Conservation (phyloP, 1,140 invertebrate genomes). For the Tenebrio molitor region DNA sequence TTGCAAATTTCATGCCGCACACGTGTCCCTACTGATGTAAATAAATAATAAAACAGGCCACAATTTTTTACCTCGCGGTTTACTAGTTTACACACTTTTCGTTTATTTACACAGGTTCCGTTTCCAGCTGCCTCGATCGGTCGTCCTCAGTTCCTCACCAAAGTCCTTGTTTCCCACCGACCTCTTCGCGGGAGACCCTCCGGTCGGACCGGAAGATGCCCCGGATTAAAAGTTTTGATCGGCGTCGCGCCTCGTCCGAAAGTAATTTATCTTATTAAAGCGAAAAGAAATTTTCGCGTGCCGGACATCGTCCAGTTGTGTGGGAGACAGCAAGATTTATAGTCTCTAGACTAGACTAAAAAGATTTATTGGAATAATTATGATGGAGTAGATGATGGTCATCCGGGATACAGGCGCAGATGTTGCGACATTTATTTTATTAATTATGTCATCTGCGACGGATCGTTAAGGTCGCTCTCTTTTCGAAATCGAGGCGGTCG, state of each 20-base stretch:
- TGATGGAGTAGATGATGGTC: constrained; percentile 46
- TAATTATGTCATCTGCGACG: constrained; percentile 28
- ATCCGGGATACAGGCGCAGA: constrained; percentile 48
- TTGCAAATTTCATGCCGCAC: too few relatives aligned
- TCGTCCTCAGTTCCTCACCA: too few relatives aligned
- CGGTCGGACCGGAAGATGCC: too few relatives aligned
- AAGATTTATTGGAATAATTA: constrained; percentile 51
- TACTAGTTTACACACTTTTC: too few relatives aligned
- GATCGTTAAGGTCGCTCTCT: not conserved
- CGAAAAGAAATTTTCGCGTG: constrained; percentile 40
- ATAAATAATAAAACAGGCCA: too few relatives aligned
- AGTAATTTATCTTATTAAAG: constrained; percentile 33
- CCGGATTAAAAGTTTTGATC: too few relatives aligned
- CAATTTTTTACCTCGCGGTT: too few relatives aligned
- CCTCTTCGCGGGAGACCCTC: too few relatives aligned
- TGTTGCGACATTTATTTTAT: constrained; percentile 44
- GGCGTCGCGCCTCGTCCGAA: not conserved
- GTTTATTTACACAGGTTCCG: too few relatives aligned
- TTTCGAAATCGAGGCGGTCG: not conserved
- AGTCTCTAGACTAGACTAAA: constrained; percentile 45
- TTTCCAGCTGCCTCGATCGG: too few relatives aligned
- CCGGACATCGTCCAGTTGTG: constrained; percentile 7
- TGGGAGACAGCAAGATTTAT: constrained; percentile 45
- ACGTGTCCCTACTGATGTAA: too few relatives aligned
- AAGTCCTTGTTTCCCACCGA: too few relatives aligned